A percentile compares a stretch with the other conserved stretches of the same genome.
Evolutionary conservation across 2,113 vertebrate genomes (phyloP).

Genomic region (Stigmatopora nigra): DNA sequence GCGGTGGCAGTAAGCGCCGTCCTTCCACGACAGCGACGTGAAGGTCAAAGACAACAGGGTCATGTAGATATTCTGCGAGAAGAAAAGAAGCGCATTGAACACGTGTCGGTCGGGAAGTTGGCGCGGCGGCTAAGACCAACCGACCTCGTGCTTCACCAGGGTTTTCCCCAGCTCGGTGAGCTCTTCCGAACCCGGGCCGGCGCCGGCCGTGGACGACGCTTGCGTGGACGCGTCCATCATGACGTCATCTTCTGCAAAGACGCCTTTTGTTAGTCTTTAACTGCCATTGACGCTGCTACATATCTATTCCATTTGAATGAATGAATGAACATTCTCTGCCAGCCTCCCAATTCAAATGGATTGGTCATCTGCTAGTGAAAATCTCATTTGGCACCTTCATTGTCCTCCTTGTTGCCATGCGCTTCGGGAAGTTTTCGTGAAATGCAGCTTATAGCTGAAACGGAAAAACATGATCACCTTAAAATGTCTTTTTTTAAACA

Average conservation of each 20-base stretch:
- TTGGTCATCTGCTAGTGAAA: too few relatives aligned
- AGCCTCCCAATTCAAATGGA: too few relatives aligned
- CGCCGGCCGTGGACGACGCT: constrained; percentile 35
- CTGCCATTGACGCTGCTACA: too few relatives aligned
- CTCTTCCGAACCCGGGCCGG: constrained; percentile 60
- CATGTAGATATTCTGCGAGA: constrained; percentile 80
- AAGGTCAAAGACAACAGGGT: constrained; percentile 82
- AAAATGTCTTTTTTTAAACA: background rate
- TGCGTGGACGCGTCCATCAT: constrained; percentile 77
- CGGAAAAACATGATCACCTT: background rate
- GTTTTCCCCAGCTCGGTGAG: constrained; percentile 90
- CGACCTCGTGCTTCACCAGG: constrained; percentile 85
- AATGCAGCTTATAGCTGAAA: constrained; percentile 80
- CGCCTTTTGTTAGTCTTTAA: background rate
- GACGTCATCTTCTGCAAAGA: constrained; percentile 81
- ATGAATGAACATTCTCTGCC: too few relatives aligned
- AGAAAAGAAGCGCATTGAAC: background rate
- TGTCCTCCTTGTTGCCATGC: constrained; percentile 73
- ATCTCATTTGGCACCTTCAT: constrained; percentile 72
- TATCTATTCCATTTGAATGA: too few relatives aligned
- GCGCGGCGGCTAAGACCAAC: constrained; percentile 43
- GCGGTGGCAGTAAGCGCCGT: constrained; percentile 86
- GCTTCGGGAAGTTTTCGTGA: constrained; percentile 79
- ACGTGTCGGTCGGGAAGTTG: too few relatives aligned
- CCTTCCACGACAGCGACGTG: constrained; percentile 88